Conservation (phyloP, 2,888 invertebrate species). For the Eueremaeus valkanovi region DNA sequence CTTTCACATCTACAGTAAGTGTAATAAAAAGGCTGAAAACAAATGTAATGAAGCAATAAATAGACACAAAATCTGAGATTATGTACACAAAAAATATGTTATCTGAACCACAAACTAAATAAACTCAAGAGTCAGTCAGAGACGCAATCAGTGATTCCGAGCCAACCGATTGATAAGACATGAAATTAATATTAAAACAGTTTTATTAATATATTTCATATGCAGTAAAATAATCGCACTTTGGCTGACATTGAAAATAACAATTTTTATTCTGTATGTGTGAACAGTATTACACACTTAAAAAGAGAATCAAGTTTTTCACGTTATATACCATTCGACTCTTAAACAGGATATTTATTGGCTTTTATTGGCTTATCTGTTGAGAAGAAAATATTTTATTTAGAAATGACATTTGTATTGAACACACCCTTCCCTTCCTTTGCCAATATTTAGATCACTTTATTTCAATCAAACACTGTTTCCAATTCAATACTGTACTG, state of each 20-base stretch:
- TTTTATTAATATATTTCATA: too few species aligned
- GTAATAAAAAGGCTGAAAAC: too few species aligned
- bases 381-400: background rate
- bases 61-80: too few species aligned
- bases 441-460: background rate
- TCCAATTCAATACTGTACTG: too few species aligned
- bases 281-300: background rate
- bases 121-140: background rate
- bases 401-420: background rate
- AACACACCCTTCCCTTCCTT: slow-evolving; percentile 31
- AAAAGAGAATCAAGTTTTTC: too few species aligned
- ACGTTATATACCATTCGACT: too few species aligned
- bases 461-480: too few species aligned
- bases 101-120: background rate
- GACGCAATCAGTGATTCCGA: background rate
- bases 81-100: background rate
- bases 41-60: too few species aligned
- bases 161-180: background rate
- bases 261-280: too few species aligned
- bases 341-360: slow-evolving; percentile 23
- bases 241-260: background rate
- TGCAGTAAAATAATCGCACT: background rate
- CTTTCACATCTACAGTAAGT: too few species aligned
- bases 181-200: background rate
- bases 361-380: background rate